These are phyloP conservation scores for Sanderia malayensis DNA, from an alignment of 30 jellyfish, hydroid and myxozoan genomes.

Conservation along the genomic window DNA sequence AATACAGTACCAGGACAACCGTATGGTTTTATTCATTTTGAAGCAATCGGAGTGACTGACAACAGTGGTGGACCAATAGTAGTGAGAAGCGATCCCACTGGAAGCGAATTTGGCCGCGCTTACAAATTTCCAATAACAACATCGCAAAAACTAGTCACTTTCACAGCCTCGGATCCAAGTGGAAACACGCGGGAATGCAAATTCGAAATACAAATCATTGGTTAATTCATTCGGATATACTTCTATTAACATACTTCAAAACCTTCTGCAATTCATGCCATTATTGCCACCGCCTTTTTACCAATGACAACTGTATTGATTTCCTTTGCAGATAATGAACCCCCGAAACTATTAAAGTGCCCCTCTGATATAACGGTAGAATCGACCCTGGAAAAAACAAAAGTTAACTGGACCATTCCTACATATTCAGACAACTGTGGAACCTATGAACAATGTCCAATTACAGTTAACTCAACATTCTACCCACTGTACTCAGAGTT, in stretches of 20 bases:
- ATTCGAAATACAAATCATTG: slow-evolving; percentile 46
- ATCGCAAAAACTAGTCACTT: slow-evolving; percentile 24
- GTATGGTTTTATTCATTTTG: slow-evolving; percentile 74
- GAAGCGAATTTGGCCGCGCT: slow-evolving; percentile 64
- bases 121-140: slow-evolving; percentile 40
- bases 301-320: too few species aligned
- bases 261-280: too few species aligned
- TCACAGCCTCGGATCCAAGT: slow-evolving; percentile 77
- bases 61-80: slow-evolving; percentile 82
- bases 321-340: too few species aligned
- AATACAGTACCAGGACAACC: slow-evolving; percentile 55
- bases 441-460: slow-evolving; percentile 41
- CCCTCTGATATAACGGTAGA: too few species aligned
- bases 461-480: slow-evolving; percentile 22
- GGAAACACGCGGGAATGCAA: slow-evolving; percentile 64
- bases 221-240: slow-evolving; percentile 9
- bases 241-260: not conserved
- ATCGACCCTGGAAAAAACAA: too few species aligned
- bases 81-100: slow-evolving; percentile 57
- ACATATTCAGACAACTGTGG: slow-evolving; percentile 90
- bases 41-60: slow-evolving; percentile 75
- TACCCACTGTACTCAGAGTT: slow-evolving; percentile 24
- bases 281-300: too few species aligned
- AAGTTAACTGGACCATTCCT: slow-evolving; percentile 18
- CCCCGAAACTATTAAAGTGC: too few species aligned